Evolutionary conservation across 37 sponge, comb jelly and placozoan species (phyloP), one percentile per base, ranked within the genome.

Genomic region (Spongilla lacustris): DNA sequence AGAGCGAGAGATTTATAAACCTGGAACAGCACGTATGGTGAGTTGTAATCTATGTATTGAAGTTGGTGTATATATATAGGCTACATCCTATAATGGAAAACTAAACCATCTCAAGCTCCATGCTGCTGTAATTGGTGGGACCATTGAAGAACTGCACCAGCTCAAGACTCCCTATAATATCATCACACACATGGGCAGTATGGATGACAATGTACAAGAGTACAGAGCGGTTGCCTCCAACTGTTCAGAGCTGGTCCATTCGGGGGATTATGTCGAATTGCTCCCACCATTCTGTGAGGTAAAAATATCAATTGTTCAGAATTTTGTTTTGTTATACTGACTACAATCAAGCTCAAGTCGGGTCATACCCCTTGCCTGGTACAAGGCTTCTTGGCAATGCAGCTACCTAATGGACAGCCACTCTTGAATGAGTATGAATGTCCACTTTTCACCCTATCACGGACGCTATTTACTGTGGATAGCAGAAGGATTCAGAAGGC

Each of bases 11-110:
- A 58, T 58, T 58, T 58, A 58, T 58, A 58, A 58, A 58, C 58
- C 58, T 58, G 58, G 58, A 58, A 58, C 58, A 58, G 58, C 58
- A 58, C 58, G 58, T 58, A 58, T 58, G 58, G 58, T 58, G 58
- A 58, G 58, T 58, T 58, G 58, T 58, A 58, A 58, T 58, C 58
- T 58, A 58, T 58, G 58, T 58, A 58, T 58, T 58, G 58, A 17
- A 58, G 58, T 58, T 58, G 21, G 19, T 58, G 58, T 14, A 1
- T 58, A 58, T 58, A 58, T 58, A 58, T 58, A 58, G 58, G 58
- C 58, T 19, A 58, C 58, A 58, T 58, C 58, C 19, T 58, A 58
- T 17, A 58, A 14, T 58, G 58, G 58, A 58, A 58, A 58, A 58
- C 58, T 58, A 58, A 58, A 58, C 58, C 58, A 58, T 58, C 58